These are phyloP conservation scores for Drosophila tani DNA, from an alignment of 1,140 invertebrate genomes.

Conservation along the genomic window DNA sequence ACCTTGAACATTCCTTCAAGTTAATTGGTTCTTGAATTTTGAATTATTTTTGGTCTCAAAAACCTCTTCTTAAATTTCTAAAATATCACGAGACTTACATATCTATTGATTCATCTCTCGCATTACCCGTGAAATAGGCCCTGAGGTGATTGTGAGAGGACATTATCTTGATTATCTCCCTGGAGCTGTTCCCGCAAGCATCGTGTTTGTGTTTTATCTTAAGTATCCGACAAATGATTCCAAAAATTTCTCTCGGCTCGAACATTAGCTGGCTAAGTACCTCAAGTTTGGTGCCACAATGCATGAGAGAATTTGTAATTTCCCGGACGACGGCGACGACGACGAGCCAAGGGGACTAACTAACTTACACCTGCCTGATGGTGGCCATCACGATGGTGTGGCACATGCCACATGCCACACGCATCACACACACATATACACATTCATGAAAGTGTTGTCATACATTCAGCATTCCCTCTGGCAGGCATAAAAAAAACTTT, in stretches of 20 bases:
- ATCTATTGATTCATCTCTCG: constrained; percentile 8
- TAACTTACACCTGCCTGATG: constrained; percentile 50
- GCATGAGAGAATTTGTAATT: constrained; percentile 52
- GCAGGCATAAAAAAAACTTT: constrained; percentile 46
- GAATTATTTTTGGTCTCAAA: background rate
- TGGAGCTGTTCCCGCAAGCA: constrained; percentile 15
- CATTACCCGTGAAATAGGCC: constrained; percentile 1
- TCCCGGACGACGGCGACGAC: background rate
- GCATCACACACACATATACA: constrained; percentile 3
- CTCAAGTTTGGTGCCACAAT: constrained; percentile 45
- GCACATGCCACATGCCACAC: constrained; percentile 26
- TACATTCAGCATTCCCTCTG: constrained; percentile 60
- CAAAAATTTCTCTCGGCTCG: constrained; percentile 46
- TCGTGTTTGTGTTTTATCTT: constrained; percentile 36
- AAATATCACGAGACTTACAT: background rate
- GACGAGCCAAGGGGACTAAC: constrained; percentile 17
- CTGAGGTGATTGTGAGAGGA: background rate
- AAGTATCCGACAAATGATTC: constrained; percentile 49
- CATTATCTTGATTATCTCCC: constrained; percentile 44
- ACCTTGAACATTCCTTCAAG: background rate
- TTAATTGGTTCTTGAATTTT: too few relatives aligned
- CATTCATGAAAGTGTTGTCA: constrained; percentile 39
- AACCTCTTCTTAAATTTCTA: background rate
- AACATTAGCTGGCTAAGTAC: constrained; percentile 50
- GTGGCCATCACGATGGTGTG: constrained; percentile 30